phyloP scores from a whole-genome alignment of 2,888 invertebrate genomes.

The Anticlea derivata region DNA sequence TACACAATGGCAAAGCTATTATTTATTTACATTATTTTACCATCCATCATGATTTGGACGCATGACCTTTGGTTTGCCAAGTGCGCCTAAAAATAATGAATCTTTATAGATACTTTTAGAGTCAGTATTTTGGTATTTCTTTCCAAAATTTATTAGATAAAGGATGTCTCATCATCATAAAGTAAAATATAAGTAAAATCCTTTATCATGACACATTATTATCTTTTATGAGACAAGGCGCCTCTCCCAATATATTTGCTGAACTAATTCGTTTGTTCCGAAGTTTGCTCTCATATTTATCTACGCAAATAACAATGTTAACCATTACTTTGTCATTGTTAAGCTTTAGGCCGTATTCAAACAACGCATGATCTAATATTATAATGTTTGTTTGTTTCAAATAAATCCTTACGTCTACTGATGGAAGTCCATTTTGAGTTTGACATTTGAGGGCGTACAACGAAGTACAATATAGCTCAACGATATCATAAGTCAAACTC shows the following conservation, averaged over 20 bases:
- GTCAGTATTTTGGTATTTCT: no score
- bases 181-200: neutral
- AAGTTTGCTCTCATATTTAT: constrained; percentile 23
- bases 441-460: no score
- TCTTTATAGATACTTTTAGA: no score
- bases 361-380: no score
- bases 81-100: neutral
- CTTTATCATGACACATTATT: neutral
- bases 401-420: no score
- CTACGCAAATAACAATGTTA: constrained; percentile 20
- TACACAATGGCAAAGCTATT: neutral
- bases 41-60: constrained; percentile 3
- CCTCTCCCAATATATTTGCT: constrained; percentile 34
- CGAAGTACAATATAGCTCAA: no score
- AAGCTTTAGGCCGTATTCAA: no score
- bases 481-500: no score
- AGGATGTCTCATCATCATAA: neutral
- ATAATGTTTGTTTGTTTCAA: no score
- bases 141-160: neutral
- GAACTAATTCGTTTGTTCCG: constrained; percentile 33
- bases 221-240: constrained; percentile 29
- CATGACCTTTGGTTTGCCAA: neutral
- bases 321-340: no score
- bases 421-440: no score
- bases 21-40: neutral